A percentile compares a stretch with the other conserved stretches of the same genome.
Conservation (phyloP, 2,113 vertebrate genomes). For the Phalacrocorax carbo region DNA sequence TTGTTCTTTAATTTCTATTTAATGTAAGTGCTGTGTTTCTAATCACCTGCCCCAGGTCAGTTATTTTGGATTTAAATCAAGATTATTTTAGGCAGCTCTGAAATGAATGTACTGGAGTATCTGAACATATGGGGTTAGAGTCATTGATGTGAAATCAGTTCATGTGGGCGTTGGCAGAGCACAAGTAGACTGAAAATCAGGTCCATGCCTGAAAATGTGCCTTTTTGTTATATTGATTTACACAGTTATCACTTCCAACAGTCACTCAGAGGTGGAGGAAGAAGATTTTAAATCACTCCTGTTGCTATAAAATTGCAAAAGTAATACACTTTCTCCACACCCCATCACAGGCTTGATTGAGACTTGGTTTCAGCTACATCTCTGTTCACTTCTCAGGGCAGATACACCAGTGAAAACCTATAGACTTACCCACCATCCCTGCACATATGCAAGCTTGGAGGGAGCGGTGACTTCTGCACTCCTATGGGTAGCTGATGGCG, state of each 20-base stretch:
- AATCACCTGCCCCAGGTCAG: neutral
- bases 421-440: neutral
- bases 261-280: neutral
- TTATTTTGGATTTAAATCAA: neutral
- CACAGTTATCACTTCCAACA: neutral
- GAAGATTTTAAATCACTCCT: neutral
- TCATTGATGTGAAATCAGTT: neutral
- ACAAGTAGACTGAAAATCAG: neutral
- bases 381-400: neutral
- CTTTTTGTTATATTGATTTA: neutral
- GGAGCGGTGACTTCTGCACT: neutral
- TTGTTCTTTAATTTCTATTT: constrained; percentile 8
- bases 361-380: neutral
- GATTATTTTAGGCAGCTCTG: neutral
- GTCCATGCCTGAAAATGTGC: neutral
- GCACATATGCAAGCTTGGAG: neutral
- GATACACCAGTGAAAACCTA: neutral
- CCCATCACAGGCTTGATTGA: neutral
- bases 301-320: neutral
- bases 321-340: neutral
- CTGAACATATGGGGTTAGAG: fast-evolving
- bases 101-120: neutral
- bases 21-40: neutral
- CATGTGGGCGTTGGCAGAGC: neutral
- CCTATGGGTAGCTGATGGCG: neutral